These are phyloP conservation scores for Globia sparganii DNA, from an alignment of 2,888 invertebrate genomes.

Conservation along the genomic window DNA sequence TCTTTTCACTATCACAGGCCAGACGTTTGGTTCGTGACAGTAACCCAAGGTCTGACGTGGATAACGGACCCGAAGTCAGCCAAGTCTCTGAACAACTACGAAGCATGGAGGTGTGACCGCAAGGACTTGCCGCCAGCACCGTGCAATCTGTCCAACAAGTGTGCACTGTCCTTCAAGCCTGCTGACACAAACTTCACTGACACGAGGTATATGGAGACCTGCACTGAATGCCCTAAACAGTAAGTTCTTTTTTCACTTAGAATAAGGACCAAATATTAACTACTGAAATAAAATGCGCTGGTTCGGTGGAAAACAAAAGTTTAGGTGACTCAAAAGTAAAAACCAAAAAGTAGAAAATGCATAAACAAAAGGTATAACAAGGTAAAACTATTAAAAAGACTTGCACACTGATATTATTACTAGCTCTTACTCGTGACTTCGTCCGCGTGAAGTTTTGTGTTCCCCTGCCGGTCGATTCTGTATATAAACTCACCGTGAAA, in stretches of 20 bases:
- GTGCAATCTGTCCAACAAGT: constrained; percentile 95
- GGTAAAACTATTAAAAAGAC: no score
- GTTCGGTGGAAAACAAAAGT: no score
- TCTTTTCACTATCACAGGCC: constrained; percentile 88
- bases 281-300: no score
- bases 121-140: constrained; percentile 93
- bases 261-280: no score
- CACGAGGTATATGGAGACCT: constrained; percentile 96
- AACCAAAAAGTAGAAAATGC: no score
- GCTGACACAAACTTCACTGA: constrained; percentile 94
- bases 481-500: no score
- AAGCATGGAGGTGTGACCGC: constrained; percentile 95
- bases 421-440: no score
- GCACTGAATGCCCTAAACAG: constrained; percentile 95
- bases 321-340: no score
- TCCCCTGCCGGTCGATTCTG: no score
- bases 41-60: constrained; percentile 97
- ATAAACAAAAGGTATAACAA: no score
- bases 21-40: constrained; percentile 96
- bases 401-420: not conserved
- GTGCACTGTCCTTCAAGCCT: constrained; percentile 94
- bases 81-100: constrained; percentile 93
- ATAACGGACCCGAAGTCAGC: constrained; percentile 95
- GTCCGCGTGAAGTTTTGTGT: not conserved
- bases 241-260: constrained; percentile 78